phyloP scores from a whole-genome alignment of 2,113 vertebrate genomes.

The Gobiocypris rarus region DNA sequence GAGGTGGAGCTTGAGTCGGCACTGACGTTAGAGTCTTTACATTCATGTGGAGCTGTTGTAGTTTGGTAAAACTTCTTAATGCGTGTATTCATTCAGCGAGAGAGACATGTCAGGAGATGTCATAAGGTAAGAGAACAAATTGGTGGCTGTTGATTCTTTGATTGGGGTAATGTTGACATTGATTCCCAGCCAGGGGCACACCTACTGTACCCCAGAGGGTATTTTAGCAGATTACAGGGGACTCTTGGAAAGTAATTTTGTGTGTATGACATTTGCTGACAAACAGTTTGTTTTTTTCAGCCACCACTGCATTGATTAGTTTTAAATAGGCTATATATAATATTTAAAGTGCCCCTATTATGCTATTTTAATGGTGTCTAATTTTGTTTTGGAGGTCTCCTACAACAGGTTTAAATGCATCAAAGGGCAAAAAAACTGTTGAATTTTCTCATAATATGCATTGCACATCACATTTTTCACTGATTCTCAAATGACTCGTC shows the following conservation, averaged over 20 bases:
- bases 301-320: too few relatives aligned
- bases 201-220: not conserved
- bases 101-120: not conserved
- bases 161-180: not conserved
- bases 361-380: too few relatives aligned
- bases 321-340: too few relatives aligned
- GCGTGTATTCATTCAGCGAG: not conserved
- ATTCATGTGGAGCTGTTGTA: constrained; percentile 20
- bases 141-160: not conserved
- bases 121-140: constrained; percentile 12
- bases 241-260: not conserved
- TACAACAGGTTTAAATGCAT: too few relatives aligned
- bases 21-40: not conserved
- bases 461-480: too few relatives aligned
- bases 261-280: not conserved
- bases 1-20: constrained; percentile 30
- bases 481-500: too few relatives aligned
- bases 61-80: not conserved
- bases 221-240: not conserved
- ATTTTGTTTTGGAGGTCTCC: too few relatives aligned
- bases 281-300: too few relatives aligned
- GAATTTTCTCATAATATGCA: too few relatives aligned
- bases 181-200: not conserved
- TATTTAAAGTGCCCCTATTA: too few relatives aligned
- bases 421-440: too few relatives aligned